A percentile compares a stretch with the other conserved stretches of the same genome.
Conservation (phyloP, 2,888 invertebrate species). For the Pseudanteris insignis region DNA sequence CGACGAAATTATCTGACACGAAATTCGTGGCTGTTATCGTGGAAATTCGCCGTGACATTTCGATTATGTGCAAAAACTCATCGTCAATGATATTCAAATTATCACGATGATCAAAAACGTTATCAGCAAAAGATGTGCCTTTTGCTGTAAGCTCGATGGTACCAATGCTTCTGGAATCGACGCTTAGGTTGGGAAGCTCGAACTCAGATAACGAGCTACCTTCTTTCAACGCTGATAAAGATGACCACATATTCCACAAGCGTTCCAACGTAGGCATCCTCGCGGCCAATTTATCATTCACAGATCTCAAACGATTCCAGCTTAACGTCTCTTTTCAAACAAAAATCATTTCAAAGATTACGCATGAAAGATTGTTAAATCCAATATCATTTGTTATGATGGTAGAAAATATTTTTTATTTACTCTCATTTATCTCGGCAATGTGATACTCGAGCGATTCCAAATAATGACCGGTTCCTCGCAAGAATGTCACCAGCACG, state of each 20-base stretch:
- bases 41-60: too few species aligned
- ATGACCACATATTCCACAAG: conserved; percentile 46
- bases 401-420: too few species aligned
- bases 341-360: too few species aligned
- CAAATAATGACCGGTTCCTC: too few species aligned
- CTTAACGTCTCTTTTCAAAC: conserved; percentile 9
- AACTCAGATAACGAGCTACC: conserved; percentile 28
- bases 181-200: conserved; percentile 39
- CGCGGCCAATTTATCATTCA: conserved; percentile 45
- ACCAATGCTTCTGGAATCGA: conserved; percentile 41
- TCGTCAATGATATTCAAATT: conserved; percentile 1
- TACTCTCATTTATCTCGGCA: too few species aligned
- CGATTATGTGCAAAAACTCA: too few species aligned
- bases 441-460: too few species aligned
- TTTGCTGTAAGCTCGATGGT: conserved; percentile 24
- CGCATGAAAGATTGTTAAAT: too few species aligned
- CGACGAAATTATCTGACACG: too few species aligned
- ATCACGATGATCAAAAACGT: conserved; percentile 11
- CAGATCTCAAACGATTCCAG: conserved; percentile 47
- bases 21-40: too few species aligned
- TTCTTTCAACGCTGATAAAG: conserved; percentile 43
- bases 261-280: conserved; percentile 48
- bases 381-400: too few species aligned
- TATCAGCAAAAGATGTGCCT: background rate
- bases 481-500: too few species aligned